These are phyloP conservation scores for Spodoptera exigua DNA, from an alignment of 2,888 invertebrate genomes.

Conservation along the genomic window DNA sequence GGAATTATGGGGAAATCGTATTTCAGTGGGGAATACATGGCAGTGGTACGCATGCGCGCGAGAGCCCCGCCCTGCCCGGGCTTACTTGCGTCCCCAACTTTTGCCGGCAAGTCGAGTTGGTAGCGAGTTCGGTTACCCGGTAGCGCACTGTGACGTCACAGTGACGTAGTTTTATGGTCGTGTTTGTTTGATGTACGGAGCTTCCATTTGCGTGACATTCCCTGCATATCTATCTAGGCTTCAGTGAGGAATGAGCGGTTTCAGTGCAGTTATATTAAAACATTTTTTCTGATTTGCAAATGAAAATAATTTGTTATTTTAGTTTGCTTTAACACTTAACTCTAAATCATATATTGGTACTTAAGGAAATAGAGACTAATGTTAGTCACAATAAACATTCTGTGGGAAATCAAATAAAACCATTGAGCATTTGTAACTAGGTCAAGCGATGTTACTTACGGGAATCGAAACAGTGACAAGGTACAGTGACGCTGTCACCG, in stretches of 20 bases:
- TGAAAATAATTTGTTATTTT: too few relatives aligned
- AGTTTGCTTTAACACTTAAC: too few relatives aligned
- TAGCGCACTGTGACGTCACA: conserved; percentile 44
- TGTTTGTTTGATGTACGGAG: conserved; percentile 27
- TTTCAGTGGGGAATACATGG: conserved; percentile 51
- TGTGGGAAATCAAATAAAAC: too few relatives aligned
- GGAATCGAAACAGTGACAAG: too few relatives aligned
- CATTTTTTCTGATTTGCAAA: too few relatives aligned
- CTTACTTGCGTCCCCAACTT: conserved; percentile 54
- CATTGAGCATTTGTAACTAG: too few relatives aligned
- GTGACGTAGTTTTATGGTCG: conserved; percentile 27
- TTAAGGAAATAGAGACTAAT: too few relatives aligned
- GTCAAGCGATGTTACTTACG: too few relatives aligned
- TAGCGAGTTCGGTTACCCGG: conserved; percentile 51
- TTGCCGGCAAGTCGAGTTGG: conserved; percentile 42
- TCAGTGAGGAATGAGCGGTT: neutral
- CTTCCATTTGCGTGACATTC: conserved; percentile 6
- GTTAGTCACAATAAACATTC: too few relatives aligned
- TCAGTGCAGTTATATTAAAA: neutral
- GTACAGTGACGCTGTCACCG: too few relatives aligned
- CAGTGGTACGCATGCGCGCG: conserved; percentile 74
- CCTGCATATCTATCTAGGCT: neutral
- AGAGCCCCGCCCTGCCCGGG: conserved; percentile 84
- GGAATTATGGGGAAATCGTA: conserved; percentile 71
- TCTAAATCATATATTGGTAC: too few relatives aligned